Evolutionary conservation across 2,797 vertebrate genomes (phyloP).

Genomic region (Gastrophryne carolinensis): DNA sequence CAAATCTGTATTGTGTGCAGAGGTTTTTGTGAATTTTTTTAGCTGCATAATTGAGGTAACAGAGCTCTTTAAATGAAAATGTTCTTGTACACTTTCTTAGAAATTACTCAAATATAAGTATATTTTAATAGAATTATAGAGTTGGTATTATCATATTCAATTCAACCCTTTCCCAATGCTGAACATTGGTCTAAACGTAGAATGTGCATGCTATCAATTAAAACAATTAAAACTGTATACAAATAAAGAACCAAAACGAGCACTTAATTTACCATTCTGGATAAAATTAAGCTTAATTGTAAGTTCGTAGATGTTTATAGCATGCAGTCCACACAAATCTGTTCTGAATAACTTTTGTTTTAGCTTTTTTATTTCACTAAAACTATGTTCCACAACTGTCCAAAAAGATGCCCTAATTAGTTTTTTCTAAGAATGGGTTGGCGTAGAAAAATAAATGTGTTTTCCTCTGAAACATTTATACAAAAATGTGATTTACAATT

Average conservation of each 20-base stretch:
- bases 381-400: background rate
- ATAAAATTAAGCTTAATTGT: constrained; percentile 16
- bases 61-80: no score
- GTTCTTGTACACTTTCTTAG: no score
- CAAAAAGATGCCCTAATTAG: background rate
- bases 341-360: background rate
- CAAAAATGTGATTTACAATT: background rate
- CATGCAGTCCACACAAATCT: background rate
- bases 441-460: background rate
- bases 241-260: background rate
- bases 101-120: no score
- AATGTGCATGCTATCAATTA: no score
- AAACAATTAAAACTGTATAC: no score
- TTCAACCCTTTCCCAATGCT: no score
- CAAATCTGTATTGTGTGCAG: no score
- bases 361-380: background rate
- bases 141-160: no score
- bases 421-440: background rate
- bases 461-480: background rate
- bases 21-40: no score
- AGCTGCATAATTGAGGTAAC: no score
- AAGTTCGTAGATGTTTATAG: background rate
- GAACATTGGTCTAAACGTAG: no score
- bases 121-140: no score
- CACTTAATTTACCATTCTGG: background rate